Percentiles rank a stretch among this genome's conserved stretches.
Conservation (phyloP, 2,888 invertebrate species). For the Torymus aiolomorphi region DNA sequence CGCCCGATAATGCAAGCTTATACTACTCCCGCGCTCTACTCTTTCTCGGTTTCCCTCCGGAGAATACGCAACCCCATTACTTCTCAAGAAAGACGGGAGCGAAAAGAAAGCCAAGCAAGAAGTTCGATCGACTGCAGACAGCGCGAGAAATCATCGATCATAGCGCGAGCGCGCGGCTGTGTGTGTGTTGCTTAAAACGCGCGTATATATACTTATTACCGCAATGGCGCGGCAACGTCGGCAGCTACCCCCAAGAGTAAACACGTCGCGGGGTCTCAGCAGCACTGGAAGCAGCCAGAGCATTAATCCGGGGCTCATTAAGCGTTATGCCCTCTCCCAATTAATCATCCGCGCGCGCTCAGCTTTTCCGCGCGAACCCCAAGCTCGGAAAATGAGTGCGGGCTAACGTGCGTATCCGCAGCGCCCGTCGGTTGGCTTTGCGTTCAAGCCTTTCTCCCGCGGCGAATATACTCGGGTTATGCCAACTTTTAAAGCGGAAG, state of each 20-base stretch:
- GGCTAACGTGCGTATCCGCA: neutral
- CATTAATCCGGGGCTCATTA: slow-evolving; percentile 70
- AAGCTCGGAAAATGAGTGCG: slow-evolving; percentile 25
- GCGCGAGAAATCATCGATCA: slow-evolving; percentile 31
- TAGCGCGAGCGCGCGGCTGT: neutral
- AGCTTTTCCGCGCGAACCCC: slow-evolving; percentile 45
- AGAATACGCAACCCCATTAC: slow-evolving; percentile 5
- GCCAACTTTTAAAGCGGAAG: no score
- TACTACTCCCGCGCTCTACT: no score
- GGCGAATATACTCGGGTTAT: no score
- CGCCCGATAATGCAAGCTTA: slow-evolving; percentile 3
- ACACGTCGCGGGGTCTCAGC: slow-evolving; percentile 59
- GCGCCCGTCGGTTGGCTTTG: no score
- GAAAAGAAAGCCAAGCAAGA: slow-evolving; percentile 23
- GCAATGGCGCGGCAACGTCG: neutral
- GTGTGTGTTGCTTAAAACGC: neutral
- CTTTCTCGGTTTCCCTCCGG: neutral
- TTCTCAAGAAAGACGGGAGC: neutral
- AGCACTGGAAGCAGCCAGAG: slow-evolving; percentile 52
- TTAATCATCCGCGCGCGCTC: slow-evolving; percentile 65
- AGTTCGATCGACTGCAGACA: slow-evolving; percentile 28
- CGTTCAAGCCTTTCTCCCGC: no score
- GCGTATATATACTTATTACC: slow-evolving; percentile 36
- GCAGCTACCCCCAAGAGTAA: slow-evolving; percentile 58
- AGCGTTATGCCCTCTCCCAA: slow-evolving; percentile 64